A percentile compares a stretch with the other conserved stretches of the same genome.
phyloP scores from a whole-genome alignment of 2,888 invertebrate species.

The Villa cingulata region DNA sequence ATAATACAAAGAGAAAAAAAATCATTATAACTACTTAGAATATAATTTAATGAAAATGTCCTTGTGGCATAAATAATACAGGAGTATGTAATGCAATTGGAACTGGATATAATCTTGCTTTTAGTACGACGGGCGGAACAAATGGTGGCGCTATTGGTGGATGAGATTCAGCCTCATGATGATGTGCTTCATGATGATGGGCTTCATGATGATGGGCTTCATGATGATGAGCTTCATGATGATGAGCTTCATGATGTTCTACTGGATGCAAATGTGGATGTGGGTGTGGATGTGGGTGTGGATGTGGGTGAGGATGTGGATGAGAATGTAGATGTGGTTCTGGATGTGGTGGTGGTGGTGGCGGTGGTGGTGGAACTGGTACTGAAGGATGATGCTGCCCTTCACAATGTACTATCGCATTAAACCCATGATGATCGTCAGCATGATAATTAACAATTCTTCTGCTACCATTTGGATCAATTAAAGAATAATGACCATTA shows the following conservation, averaged over 20 bases:
- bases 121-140: too few relatives aligned
- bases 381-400: not conserved
- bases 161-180: too few relatives aligned
- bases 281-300: not conserved
- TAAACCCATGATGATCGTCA: conserved; percentile 40
- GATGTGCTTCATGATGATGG: too few relatives aligned
- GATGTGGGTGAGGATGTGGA: not conserved
- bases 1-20: too few relatives aligned
- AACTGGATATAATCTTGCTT: too few relatives aligned
- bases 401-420: conserved; percentile 40
- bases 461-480: conserved; percentile 40
- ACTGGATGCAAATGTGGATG: not conserved
- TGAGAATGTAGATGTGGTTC: not conserved
- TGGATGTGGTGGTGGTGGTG: not conserved
- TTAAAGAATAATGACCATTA: conserved; percentile 39
- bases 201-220: not conserved
- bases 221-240: not conserved
- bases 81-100: too few relatives aligned
- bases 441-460: conserved; percentile 42
- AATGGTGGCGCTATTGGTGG: too few relatives aligned
- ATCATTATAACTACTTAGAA: too few relatives aligned
- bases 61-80: too few relatives aligned
- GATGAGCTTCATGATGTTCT: not conserved
- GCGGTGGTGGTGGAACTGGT: not conserved
- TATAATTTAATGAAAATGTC: too few relatives aligned